Evolutionary conservation across 1,140 invertebrate species (phyloP), one percentile per base, ranked within the genome.

Genomic region (Andrena cerasifolii): DNA sequence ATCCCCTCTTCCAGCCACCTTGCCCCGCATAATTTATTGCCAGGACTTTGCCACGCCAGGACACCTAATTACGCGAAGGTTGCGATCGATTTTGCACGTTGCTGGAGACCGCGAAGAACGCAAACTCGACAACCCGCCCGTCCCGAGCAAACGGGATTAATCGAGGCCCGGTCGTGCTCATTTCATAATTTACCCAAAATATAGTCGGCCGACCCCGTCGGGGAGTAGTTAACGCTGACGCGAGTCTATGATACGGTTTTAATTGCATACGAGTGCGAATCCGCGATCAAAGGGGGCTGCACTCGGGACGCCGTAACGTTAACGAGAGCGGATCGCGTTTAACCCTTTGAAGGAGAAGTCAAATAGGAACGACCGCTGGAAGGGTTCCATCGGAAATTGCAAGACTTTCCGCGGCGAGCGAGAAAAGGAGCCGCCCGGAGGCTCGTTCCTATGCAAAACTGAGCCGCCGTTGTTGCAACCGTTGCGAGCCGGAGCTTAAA

Each of bases 381-480:
- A 75, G 40, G n/a, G 54, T 68, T 33, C 24, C 61, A 54, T 74
- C 33, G 71, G 61, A 24, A 65, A 74, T 65, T 47, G 65, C 51
- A 58, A 68, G 63, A 66, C 47, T 74, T 76, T 68, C 16, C 45
- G 6, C 16, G 3, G 31, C 26, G 16, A 75, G 68, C 33, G 43
- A 53, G 18, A 36, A 21, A 76, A 68, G 73, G 58, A 68, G 73
- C 26, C 53, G 24, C 4, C 16, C 26, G 36, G 0, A 8, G 7
- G 16, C 63, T 76, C 73, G 73, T 76, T 76, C 73, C 53, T 58
- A 76, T 76, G 73, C 65, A 68, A 76, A 76, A 68, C 51, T n/a
- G 12, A 45, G 73, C 51, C 73, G 21, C 53, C 63, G 71, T 66
- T 76, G 73, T 68, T 65, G 63, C 26, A n/a, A 24, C 31, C 40